These are phyloP conservation scores for Phortica magna DNA, from an alignment of 2,888 invertebrate genomes.

Conservation along the genomic window DNA sequence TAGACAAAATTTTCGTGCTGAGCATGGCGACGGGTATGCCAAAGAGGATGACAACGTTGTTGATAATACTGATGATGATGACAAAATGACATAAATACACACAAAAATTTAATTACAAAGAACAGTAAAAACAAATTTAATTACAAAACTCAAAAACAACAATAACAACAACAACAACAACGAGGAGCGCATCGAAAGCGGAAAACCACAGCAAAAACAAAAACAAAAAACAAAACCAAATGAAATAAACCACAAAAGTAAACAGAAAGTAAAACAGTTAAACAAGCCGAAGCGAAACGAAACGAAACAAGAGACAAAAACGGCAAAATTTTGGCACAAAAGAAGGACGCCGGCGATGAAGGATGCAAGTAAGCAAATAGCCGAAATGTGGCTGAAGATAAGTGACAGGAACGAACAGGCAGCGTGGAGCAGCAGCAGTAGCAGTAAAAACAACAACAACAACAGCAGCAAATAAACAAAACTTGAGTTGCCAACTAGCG, in stretches of 20 bases:
- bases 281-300: slow-evolving; percentile 10
- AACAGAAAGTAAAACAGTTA: slow-evolving; percentile 43
- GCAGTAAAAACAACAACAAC: slow-evolving; percentile 23
- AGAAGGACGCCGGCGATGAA: neutral
- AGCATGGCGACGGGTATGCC: neutral
- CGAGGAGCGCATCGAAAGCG: neutral
- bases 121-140: slow-evolving; percentile 32
- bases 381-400: slow-evolving; percentile 1
- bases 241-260: slow-evolving; percentile 43
- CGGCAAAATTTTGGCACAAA: slow-evolving; percentile 1
- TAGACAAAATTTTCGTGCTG: neutral
- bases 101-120: slow-evolving; percentile 49
- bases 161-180: slow-evolving; percentile 26
- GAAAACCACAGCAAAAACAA: slow-evolving; percentile 46
- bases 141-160: slow-evolving; percentile 30
- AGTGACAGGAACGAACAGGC: slow-evolving; percentile 16
- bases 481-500: slow-evolving; percentile 17
- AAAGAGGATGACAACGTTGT: slow-evolving; percentile 2
- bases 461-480: slow-evolving; percentile 34
- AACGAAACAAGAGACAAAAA: slow-evolving; percentile 19
- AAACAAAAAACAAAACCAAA: slow-evolving; percentile 44
- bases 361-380: slow-evolving; percentile 9
- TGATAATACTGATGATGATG: slow-evolving; percentile 19
- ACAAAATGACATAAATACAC: slow-evolving; percentile 25
- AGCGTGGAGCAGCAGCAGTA: slow-evolving; percentile 7